Evolutionary conservation across 37 sponge, comb jelly and placozoan genomes (phyloP).

Genomic region (Diacarnus erythraeanus): DNA sequence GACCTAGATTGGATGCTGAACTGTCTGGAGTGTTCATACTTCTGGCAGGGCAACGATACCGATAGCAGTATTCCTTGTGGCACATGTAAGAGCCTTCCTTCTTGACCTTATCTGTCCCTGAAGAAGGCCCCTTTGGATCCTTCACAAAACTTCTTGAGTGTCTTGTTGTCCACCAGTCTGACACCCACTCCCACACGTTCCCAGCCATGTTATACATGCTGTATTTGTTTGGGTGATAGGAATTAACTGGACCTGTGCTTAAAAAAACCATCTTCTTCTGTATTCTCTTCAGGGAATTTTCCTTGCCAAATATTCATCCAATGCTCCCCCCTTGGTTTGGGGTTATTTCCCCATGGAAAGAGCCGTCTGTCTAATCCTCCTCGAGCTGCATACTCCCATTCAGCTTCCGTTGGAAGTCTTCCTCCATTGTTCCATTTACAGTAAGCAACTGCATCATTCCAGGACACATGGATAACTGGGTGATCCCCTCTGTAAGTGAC

Average conservation of each 20-base stretch:
- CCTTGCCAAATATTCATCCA: conserved; percentile 98
- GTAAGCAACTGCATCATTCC: conserved; percentile 91
- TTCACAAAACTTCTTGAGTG: conserved; percentile 31
- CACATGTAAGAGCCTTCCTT: conserved; percentile 97
- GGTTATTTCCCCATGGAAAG: conserved; percentile 95
- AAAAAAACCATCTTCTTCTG: conserved; percentile 89
- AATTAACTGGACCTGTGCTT: conserved; percentile 84
- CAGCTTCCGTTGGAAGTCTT: conserved; percentile 93
- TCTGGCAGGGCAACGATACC: conserved; percentile 95
- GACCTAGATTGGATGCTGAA: conserved; percentile 91
- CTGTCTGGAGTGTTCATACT: conserved; percentile 93
- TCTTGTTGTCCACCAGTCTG: conserved; percentile 86
- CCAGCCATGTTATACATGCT: conserved; percentile 90
- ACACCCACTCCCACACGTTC: conserved; percentile 98
- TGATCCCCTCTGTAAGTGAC: conserved; percentile 71
- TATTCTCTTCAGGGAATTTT: conserved; percentile 82
- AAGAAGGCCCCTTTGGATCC: conserved; percentile 61
- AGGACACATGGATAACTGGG: conserved; percentile 94
- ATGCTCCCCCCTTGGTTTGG: conserved; percentile 81
- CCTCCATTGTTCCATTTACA: conserved; percentile 85
- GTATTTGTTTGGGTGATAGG: conserved; percentile 80
- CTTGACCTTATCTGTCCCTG: conserved; percentile 88
- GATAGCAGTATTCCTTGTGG: conserved; percentile 87
- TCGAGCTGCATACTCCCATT: conserved; percentile 96
- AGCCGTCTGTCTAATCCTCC: conserved; percentile 82